These are phyloP conservation scores for Triplophysa dalaica DNA, from an alignment of 2,113 vertebrate genomes.

Conservation along the genomic window DNA sequence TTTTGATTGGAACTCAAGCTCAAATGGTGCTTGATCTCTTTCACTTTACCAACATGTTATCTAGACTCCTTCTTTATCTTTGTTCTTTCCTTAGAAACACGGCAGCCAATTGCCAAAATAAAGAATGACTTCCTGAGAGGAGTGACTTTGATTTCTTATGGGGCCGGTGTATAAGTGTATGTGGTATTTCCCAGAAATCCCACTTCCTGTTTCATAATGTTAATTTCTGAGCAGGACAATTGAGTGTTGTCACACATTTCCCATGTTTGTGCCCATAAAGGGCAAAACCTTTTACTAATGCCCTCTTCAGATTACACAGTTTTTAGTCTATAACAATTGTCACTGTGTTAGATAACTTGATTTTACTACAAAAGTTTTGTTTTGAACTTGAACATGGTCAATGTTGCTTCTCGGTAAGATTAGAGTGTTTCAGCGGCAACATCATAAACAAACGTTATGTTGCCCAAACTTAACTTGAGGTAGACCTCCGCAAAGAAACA, in stretches of 20 bases:
- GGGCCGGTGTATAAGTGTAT: slow-evolving; percentile 5
- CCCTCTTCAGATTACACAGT: too few species aligned
- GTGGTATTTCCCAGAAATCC: slow-evolving; percentile 45
- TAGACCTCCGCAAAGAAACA: too few species aligned
- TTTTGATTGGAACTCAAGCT: neutral
- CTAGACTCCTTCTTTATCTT: neutral
- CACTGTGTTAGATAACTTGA: too few species aligned
- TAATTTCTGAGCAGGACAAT: slow-evolving; percentile 41
- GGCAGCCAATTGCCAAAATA: slow-evolving; percentile 13
- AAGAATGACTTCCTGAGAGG: slow-evolving; percentile 24
- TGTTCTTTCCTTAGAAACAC: slow-evolving; percentile 22
- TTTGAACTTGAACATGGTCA: too few species aligned
- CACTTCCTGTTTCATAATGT: slow-evolving; percentile 53
- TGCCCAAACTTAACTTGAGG: too few species aligned
- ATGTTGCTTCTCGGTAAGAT: too few species aligned
- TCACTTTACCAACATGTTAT: slow-evolving; percentile 5
- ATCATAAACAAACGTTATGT: too few species aligned
- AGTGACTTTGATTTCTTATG: slow-evolving; percentile 19
- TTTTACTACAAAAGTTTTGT: too few species aligned
- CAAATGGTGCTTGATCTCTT: neutral
- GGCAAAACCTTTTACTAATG: neutral
- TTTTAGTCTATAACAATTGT: too few species aligned
- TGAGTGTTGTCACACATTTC: slow-evolving; percentile 41
- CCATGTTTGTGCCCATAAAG: slow-evolving; percentile 3
- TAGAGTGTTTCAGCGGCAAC: too few species aligned